phyloP scores from a whole-genome alignment of 2,888 invertebrate species.

The Spodoptera picta region DNA sequence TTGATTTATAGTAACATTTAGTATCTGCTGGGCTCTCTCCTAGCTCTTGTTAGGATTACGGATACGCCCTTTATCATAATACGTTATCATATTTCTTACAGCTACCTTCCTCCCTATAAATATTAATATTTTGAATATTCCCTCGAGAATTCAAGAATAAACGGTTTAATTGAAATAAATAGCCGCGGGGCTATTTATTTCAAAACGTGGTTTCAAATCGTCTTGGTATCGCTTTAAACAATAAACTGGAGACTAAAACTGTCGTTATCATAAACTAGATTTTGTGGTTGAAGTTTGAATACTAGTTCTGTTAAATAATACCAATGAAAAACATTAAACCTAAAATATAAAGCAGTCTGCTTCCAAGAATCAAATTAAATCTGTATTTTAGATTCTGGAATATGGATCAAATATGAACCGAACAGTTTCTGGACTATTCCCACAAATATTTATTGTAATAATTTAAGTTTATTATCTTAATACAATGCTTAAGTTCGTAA shows the following conservation, averaged over 20 bases:
- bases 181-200: no score
- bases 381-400: background rate
- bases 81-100: slow-evolving; percentile 18
- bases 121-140: slow-evolving; percentile 17
- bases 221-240: no score
- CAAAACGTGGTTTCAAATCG: no score
- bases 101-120: slow-evolving; percentile 17
- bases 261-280: no score
- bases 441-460: background rate
- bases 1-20: slow-evolving; percentile 45
- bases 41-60: slow-evolving; percentile 36
- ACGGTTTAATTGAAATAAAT: no score
- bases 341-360: background rate
- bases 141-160: no score
- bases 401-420: background rate
- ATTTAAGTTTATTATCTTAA: slow-evolving; percentile 19
- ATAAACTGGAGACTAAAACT: no score
- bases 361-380: background rate
- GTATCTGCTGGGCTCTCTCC: slow-evolving; percentile 29
- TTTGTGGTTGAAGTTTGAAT: no score
- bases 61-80: slow-evolving; percentile 28
- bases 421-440: background rate
- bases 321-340: background rate
- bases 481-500: slow-evolving; percentile 36
- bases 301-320: background rate